Evolutionary conservation across 2,797 vertebrate species (phyloP).

Genomic region (Rachycentron canadum): DNA sequence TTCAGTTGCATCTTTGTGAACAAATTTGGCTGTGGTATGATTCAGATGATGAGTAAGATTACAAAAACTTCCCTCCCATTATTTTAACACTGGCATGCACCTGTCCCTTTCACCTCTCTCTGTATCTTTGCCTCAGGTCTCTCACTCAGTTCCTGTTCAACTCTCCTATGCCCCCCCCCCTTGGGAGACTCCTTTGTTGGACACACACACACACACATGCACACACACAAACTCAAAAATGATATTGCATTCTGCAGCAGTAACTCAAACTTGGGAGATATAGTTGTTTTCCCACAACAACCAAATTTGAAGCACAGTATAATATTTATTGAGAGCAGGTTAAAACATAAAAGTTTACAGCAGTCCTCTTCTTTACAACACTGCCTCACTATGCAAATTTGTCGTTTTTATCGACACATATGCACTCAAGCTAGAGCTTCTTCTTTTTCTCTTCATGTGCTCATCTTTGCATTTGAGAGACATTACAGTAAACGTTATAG

Average conservation of each 20-base stretch:
- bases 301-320: background rate
- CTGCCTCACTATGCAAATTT: background rate
- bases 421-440: background rate
- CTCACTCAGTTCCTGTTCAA: background rate
- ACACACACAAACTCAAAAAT: background rate
- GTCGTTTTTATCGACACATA: background rate
- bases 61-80: background rate
- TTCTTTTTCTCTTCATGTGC: background rate
- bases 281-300: slow-evolving; percentile 7
- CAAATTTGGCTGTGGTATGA: background rate
- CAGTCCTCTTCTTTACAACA: background rate
- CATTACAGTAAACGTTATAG: slow-evolving; percentile 9
- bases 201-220: background rate
- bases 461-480: background rate
- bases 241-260: background rate
- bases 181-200: background rate
- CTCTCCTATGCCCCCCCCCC: background rate
- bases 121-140: slow-evolving; percentile 1
- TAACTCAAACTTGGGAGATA: slow-evolving; percentile 8
- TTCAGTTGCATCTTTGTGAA: background rate
- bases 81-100: background rate
- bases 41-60: background rate
- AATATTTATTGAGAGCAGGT: background rate
- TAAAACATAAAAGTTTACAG: slow-evolving; percentile 1
- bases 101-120: slow-evolving; percentile 9